phyloP scores from a whole-genome alignment of 2,888 invertebrate species.

The Pollenia angustigena region DNA sequence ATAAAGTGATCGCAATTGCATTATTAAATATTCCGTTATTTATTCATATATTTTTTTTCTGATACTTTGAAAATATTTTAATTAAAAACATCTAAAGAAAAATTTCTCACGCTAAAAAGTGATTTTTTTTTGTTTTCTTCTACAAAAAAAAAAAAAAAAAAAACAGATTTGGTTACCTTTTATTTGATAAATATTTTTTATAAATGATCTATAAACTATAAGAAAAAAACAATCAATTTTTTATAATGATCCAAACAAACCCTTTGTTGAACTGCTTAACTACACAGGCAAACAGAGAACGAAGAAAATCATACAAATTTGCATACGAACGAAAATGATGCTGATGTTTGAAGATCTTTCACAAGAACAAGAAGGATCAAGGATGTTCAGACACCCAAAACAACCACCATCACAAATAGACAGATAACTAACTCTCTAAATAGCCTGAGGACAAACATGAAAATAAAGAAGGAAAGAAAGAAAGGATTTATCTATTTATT shows the following conservation, averaged over 20 bases:
- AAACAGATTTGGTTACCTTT: constrained; percentile 30
- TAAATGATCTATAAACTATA: constrained; percentile 69
- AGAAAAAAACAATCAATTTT: constrained; percentile 77
- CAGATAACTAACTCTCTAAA: constrained; percentile 1
- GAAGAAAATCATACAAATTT: constrained; percentile 75
- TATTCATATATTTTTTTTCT: too few species aligned
- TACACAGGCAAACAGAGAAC: constrained; percentile 43
- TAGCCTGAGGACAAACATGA: constrained; percentile 62
- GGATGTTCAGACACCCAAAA: constrained; percentile 38
- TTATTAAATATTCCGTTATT: background rate
- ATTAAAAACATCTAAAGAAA: background rate
- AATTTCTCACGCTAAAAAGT: constrained; percentile 57
- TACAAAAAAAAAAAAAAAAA: constrained; percentile 9
- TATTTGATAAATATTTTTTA: constrained; percentile 38
- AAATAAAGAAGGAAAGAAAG: constrained; percentile 4
- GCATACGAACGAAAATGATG: constrained; percentile 76
- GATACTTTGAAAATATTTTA: too few species aligned
- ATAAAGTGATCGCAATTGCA: background rate
- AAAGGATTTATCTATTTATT: constrained; percentile 79
- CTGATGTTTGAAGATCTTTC: constrained; percentile 20
- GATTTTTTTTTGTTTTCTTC: constrained; percentile 18
- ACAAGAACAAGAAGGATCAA: constrained; percentile 54
- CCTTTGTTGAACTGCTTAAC: constrained; percentile 71
- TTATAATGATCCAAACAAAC: constrained; percentile 69
- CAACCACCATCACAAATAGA: constrained; percentile 75